Base-by-base conservation (phyloP, 1,140 invertebrate genomes). In the Hydropsyche tenuis region DNA sequence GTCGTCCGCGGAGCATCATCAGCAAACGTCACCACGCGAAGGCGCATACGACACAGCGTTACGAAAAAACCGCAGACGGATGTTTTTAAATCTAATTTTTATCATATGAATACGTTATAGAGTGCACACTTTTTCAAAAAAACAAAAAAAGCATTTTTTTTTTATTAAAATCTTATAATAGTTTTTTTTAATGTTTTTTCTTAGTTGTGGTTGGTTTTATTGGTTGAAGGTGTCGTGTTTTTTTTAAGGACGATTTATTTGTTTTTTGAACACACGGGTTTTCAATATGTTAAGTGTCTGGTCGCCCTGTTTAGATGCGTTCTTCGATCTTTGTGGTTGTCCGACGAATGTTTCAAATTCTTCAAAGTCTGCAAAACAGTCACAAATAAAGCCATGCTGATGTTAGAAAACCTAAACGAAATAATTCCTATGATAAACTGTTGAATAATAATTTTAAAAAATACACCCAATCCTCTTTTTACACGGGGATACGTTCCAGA, bases 1-100 rank as follows among this genome's bases (percentile, higher is more conserved):
- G n/a, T 25, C 56, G 56, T 14, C 48, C 48, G 48, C 48, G 48
- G 48, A 18, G 20, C 48, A 20, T 18, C 48, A 37, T 53, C 20
- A 16, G n/a, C 48, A 7, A 53, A 20, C 56, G 18, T 60, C n/a
- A 20, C 20, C 12, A 48, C 11, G 23, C 56, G 56, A 18, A 20
- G 9, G 22, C 9, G 12, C 18, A 60, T 22, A 25, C 9, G 56
- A 60, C 56, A 60, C 56, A 60, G 56, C 56, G 56, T 60, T 25
- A 12, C 22, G 56, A 60, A 60, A 60, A 60, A 60, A 60, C 56
- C 56, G 56, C 56, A 60, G 56, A 37, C 56, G 23, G 20, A 27
- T 23, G 25, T n/a, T n/a, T n/a, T n/a, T 37, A 37, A 3, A 9
- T 9, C 30, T 37, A 37, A 37, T 37, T 37, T 37, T n/a, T n/a